Base-by-base conservation (phyloP, 2,113 vertebrate genomes). In the Calyptommatus sinebrachiatus region DNA sequence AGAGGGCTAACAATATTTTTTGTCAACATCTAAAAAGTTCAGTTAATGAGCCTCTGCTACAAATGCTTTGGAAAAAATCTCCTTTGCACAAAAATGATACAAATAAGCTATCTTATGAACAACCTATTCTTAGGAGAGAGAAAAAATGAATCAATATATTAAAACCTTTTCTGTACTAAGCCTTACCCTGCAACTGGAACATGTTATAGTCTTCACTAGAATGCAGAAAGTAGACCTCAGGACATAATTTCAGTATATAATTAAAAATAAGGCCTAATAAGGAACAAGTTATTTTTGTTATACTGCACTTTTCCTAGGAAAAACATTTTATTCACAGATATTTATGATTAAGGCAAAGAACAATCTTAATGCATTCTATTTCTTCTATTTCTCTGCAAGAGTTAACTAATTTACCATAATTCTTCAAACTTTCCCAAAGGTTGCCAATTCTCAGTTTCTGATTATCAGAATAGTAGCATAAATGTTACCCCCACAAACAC, bases 1-100 rank as follows among this genome's bases (percentile, higher is more conserved):
- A 12, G 4, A 80, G 29, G 16, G n/a, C 35, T 0, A 0, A 0
- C 28, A 53, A 29, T 22, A 18, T 29, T 66, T 4, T 5, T 18
- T 35, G 53, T 57, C 18, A 57, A 57, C 53, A 18, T 57, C 14
- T 57, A 18, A 57, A 77, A 35, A 46, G 29, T 76, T 76, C 26
- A 29, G 35, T 21, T 65, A 7, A 41, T 63, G 60, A 75, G 8
- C 26, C 45, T 65, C 7, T 35, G 74, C 24, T 28, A 46, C 20
- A 45, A 41, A 46, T 65, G 28, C 28, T 65, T 65, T 12, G 45
- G 20, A 76, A 76, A 20, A 48, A 45, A 45, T 45, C 18, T 5
- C 11, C 9, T 18, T 21, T 12, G 20, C 35, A 46, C 29, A 28
- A 62, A 29, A 20, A 12, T 45, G 29, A 60, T 53, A 11, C 1